Base-by-base conservation (phyloP, 2,113 vertebrate genomes). In the Malurus melanocephalus region DNA sequence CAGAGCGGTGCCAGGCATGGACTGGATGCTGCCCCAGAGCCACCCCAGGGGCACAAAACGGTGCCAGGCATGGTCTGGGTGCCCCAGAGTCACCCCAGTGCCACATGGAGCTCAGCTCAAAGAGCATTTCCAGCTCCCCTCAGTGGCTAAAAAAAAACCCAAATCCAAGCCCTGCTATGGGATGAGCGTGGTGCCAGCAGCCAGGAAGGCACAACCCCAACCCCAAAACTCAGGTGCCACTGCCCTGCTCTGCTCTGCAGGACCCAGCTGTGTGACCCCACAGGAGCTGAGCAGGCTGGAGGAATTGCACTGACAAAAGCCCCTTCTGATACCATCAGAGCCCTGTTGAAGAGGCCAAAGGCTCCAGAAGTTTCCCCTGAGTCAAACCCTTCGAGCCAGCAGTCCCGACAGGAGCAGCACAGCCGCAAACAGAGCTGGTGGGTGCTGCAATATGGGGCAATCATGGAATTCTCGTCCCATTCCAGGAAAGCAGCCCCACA, bases 111-210 rank as follows among this genome's bases (percentile, higher is more conserved):
- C 38, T 38, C 38, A 94, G 66, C 52, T 56, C 5, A 60, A 85
- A 64, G 53, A 46, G 46, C 19, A 18, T 19, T 84, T 62, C 51
- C 46, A 1, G 56, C 38, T 60, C 43, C 71, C 22, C 62, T 77
- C 48, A 4, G 72, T 10, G 75, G 87, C 38, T 38, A 38, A 38
- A 38, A 38, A 10, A 38, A 38, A 38, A 10, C 38, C 7, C 23
- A 1, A 28, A 35, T 30, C 16, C 51, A 59, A 65, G 40, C 33
- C 28, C 10, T 52, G 71, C 28, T 24, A 13, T 0, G 7, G 66
- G 32, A 14, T 27, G 11, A 46, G 8, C 0, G 0, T 20, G 51
- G 66, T 57, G 68, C 49, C 66, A 51, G 0, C 18, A 32, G 1
- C 26, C 1, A 3, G n/a, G 6, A 33, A 77, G 55, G 69, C 65